Evolutionary conservation across 1,140 invertebrate species (phyloP), one percentile per base, ranked within the genome.

Genomic region (Macrobrachium nipponense): DNA sequence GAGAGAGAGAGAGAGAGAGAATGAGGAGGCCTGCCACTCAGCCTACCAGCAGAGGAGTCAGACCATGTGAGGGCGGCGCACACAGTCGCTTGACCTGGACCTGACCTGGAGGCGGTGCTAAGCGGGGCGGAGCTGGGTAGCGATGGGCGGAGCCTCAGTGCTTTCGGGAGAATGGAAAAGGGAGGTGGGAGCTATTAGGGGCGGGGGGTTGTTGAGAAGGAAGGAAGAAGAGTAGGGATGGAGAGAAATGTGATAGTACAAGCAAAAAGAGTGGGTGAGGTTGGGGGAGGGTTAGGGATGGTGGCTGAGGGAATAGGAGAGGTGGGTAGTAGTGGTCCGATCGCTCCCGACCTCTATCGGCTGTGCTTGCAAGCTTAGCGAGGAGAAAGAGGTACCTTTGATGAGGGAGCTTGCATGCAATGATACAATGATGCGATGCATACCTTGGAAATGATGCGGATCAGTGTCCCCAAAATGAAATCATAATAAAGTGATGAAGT

Each of bases 401-500:
- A 12, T 10, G 27, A 27, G 64, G 64, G 64, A 68, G 64, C 64
- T 27, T 68, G 64, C 64, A 68, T 68, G 64, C 64, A 68, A 68
- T 20, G 64, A 20, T 68, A 68, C 64, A 68, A 68, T 68, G 64
- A 68, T 20, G 27, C 27, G 64, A 68, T 68, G 27, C 27, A 36
- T 36, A 36, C 27, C 64, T 68, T 20, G 27, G 27, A 68, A 20
- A 68, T 68, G 27, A 68, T n/a, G 64, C 64, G 27, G 27, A 68
- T 20, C n/a, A 68, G 64, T 68, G 64, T 68, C 27, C 27, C 27
- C 27, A 36, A 68, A 20, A 68, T 68, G 64, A 68, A 11, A 36
- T 36, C 27, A 68, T 68, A 68, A 68, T 68, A 68, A 68, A 68
- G 64, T 68, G 64, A 27, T 68, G 64, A 36, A 68, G 64, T 68